phyloP scores from a whole-genome alignment of 2,113 vertebrate species.

The Calyptommatus sinebrachiatus region DNA sequence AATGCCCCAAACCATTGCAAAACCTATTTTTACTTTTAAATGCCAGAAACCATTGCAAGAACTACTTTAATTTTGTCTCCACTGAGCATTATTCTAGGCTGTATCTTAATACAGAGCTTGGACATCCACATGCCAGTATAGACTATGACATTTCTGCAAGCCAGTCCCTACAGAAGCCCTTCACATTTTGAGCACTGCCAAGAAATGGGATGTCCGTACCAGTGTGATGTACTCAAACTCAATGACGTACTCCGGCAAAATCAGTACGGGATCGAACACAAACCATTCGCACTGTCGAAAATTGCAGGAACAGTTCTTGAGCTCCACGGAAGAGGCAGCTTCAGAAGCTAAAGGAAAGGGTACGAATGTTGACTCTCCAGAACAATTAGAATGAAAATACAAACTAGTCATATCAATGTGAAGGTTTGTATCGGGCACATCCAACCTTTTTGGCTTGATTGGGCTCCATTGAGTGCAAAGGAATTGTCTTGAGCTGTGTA shows the following conservation, averaged over 20 bases:
- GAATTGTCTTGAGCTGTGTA: too few species aligned
- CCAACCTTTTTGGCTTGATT: too few species aligned
- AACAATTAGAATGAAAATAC: neutral
- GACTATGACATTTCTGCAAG: neutral
- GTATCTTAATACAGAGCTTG: too few species aligned
- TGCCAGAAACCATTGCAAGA: too few species aligned
- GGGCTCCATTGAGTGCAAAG: too few species aligned
- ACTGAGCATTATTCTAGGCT: too few species aligned
- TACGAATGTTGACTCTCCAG: fast-evolving
- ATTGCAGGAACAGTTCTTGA: slow-evolving; percentile 64
- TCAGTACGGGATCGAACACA: slow-evolving; percentile 80
- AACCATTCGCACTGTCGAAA: slow-evolving; percentile 75
- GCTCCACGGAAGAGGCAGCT: slow-evolving; percentile 39
- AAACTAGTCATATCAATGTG: neutral
- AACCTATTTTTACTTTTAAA: too few species aligned
- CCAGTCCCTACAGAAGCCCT: neutral
- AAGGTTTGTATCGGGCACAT: neutral
- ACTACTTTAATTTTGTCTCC: too few species aligned
- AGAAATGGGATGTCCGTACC: slow-evolving; percentile 55
- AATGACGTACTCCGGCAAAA: slow-evolving; percentile 81
- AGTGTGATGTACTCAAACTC: slow-evolving; percentile 78
- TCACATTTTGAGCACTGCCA: neutral
- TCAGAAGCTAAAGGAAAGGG: slow-evolving; percentile 40
- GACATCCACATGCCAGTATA: too few species aligned
- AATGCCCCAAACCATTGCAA: too few species aligned